Conservation (phyloP, 2,797 vertebrate genomes). For the Cuculus canorus region DNA sequence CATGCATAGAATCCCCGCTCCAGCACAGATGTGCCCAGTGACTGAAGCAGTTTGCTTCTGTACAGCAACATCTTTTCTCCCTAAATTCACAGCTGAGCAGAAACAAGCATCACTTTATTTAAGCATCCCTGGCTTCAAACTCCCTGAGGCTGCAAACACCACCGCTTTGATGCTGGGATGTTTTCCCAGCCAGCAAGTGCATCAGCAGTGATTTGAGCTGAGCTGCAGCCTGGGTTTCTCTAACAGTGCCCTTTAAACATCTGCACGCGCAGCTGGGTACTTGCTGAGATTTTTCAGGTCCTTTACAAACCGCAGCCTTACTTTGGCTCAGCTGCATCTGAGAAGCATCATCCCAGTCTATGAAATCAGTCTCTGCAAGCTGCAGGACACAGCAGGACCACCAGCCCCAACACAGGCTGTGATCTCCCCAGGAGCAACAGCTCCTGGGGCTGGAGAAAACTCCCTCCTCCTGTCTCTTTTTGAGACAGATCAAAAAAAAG, state of each 20-base stretch:
- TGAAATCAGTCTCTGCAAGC: neutral
- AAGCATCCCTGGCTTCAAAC: neutral
- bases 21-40: neutral
- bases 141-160: neutral
- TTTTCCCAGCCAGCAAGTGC: neutral
- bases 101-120: neutral
- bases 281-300: neutral
- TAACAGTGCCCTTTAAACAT: rapidly evolving
- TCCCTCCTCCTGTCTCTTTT: neutral
- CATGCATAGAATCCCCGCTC: neutral
- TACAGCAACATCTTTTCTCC: rapidly evolving
- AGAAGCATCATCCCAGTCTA: neutral
- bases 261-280: neutral
- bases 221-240: neutral
- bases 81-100: neutral
- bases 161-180: rapidly evolving
- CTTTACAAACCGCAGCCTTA: neutral
- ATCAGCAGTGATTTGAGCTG: neutral
- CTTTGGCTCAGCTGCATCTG: neutral
- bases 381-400: neutral
- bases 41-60: neutral
- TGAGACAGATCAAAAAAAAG: neutral
- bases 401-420: rapidly evolving
- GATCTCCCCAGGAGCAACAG: neutral
- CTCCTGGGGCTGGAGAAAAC: neutral